These are phyloP conservation scores for Coccyzus lansbergi DNA, from an alignment of 2,797 vertebrate genomes.

Conservation along the genomic window DNA sequence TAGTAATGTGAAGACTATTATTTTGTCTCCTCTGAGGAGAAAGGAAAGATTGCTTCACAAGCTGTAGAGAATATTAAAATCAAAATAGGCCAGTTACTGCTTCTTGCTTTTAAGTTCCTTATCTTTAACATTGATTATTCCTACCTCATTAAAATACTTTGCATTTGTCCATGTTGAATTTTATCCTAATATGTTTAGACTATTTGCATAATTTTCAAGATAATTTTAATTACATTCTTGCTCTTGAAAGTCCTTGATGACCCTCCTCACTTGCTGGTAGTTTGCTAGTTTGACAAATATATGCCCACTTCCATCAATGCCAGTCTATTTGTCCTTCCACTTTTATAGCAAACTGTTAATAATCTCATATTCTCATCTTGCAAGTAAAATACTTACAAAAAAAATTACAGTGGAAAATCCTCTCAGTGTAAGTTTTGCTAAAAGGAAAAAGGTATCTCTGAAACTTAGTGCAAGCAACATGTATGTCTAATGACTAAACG, in stretches of 20 bases:
- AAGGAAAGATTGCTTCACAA: neutral
- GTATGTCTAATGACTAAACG: neutral
- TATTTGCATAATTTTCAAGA: neutral
- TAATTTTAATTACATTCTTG: neutral
- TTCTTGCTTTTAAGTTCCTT: neutral
- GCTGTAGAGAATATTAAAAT: neutral
- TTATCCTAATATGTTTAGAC: neutral
- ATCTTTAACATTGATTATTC: neutral
- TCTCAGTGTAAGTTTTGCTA: neutral
- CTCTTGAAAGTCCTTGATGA: neutral
- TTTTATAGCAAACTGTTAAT: neutral
- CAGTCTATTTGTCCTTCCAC: neutral
- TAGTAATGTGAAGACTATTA: rapidly evolving
- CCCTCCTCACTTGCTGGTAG: neutral
- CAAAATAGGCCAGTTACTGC: neutral
- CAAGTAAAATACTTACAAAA: neutral
- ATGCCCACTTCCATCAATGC: neutral
- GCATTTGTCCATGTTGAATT: neutral
- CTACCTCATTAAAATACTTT: neutral
- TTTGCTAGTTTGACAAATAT: neutral
- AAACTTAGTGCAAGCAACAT: neutral
- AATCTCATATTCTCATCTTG: neutral
- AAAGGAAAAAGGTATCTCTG: neutral
- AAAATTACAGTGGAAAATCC: neutral
- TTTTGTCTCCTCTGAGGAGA: neutral